Evolutionary conservation across 2,888 invertebrate genomes (phyloP).

Genomic region (Sympetrum striolatum): DNA sequence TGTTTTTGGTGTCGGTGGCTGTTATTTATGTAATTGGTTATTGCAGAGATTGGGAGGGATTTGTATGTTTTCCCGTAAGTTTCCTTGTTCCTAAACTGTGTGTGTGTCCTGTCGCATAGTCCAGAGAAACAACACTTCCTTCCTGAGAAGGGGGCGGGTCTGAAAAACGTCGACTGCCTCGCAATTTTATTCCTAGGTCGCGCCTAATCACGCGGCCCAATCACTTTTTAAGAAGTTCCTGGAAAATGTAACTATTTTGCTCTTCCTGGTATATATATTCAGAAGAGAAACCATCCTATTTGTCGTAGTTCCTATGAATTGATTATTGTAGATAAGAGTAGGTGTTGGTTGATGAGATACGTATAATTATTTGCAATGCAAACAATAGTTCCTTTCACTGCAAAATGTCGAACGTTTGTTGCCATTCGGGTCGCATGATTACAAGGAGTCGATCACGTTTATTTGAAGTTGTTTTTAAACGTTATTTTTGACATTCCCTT

Average conservation of each 20-base stretch:
- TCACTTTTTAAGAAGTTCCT: background rate
- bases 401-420: background rate
- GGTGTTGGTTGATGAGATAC: background rate
- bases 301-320: conserved; percentile 30
- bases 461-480: background rate
- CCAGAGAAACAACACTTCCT: background rate
- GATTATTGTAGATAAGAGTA: conserved; percentile 19
- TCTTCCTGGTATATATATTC: conserved; percentile 22
- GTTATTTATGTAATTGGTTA: conserved; percentile 41
- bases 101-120: background rate
- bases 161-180: background rate
- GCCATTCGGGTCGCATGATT: background rate
- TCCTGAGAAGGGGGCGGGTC: background rate
- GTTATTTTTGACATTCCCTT: background rate
- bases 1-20: conserved; percentile 44
- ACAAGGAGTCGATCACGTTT: background rate
- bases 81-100: conserved; percentile 28
- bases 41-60: background rate
- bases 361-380: conserved; percentile 25
- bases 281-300: conserved; percentile 29
- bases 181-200: background rate
- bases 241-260: conserved; percentile 23
- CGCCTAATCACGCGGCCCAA: background rate
- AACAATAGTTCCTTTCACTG: conserved; percentile 23
- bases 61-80: background rate